Conservation (phyloP, 2,797 vertebrate genomes). For the Epinephelus malabaricus region DNA sequence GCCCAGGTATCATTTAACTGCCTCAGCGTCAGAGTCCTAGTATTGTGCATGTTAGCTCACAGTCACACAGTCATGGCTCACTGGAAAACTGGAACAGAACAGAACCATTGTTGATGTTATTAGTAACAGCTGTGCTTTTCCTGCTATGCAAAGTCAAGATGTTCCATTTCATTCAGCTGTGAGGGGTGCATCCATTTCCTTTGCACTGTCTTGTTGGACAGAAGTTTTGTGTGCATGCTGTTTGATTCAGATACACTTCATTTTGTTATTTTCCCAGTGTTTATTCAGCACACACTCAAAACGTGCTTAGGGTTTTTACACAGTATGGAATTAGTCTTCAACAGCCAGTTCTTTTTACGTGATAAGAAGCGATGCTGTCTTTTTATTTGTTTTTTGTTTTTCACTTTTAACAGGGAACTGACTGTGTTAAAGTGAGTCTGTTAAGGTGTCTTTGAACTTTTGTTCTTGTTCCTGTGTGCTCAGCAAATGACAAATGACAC, state of each 20-base stretch:
- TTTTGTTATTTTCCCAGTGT: neutral
- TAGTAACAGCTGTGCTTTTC: neutral
- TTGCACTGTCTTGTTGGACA: neutral
- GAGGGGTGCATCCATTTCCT: neutral
- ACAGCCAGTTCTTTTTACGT: neutral
- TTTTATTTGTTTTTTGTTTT: neutral
- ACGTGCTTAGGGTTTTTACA: neutral
- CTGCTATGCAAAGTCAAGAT: neutral
- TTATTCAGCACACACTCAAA: neutral
- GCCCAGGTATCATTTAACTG: neutral
- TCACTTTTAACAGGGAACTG: neutral
- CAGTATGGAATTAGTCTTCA: neutral
- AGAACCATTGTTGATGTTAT: neutral
- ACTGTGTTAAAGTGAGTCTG: neutral
- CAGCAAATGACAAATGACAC: neutral
- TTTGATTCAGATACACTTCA: neutral
- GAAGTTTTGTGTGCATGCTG: too few relatives aligned
- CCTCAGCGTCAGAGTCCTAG: neutral
- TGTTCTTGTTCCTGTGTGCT: neutral
- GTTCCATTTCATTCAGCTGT: neutral
- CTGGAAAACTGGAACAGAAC: neutral
- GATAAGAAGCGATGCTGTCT: neutral
- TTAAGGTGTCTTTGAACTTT: conserved; percentile 6
- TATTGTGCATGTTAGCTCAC: neutral
- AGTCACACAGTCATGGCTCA: neutral